phyloP scores from a whole-genome alignment of 2,888 invertebrate genomes.

The Netelia fuscicornis region DNA sequence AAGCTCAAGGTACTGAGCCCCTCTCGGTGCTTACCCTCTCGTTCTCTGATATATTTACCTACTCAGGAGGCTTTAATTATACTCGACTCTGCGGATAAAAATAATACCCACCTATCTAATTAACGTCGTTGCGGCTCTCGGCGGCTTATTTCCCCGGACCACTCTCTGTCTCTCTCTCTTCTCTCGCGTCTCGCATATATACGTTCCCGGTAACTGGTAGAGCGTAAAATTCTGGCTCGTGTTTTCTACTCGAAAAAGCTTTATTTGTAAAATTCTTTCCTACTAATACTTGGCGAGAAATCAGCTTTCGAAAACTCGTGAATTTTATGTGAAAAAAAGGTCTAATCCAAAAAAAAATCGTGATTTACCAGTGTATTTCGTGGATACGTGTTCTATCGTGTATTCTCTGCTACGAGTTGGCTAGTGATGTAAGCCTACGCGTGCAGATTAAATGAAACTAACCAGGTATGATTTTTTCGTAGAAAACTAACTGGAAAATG shows the following conservation, averaged over 20 bases:
- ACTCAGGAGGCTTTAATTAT: slow-evolving; percentile 84
- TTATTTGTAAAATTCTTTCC: slow-evolving; percentile 31
- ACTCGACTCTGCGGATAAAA: slow-evolving; percentile 73
- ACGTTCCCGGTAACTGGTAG: neutral
- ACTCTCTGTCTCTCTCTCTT: slow-evolving; percentile 31
- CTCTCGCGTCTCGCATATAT: slow-evolving; percentile 36
- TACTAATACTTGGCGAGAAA: slow-evolving; percentile 23
- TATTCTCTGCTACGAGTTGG: neutral
- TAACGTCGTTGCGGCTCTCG: slow-evolving; percentile 70
- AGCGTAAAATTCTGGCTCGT: slow-evolving; percentile 41
- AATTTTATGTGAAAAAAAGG: neutral
- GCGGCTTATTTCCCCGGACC: slow-evolving; percentile 59
- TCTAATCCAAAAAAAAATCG: slow-evolving; percentile 22
- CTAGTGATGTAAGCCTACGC: neutral
- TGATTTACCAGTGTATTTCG: neutral
- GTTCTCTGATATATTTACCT: slow-evolving; percentile 82
- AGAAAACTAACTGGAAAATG: too few relatives aligned
- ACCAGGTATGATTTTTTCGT: too few relatives aligned
- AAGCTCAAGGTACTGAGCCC: slow-evolving; percentile 59
- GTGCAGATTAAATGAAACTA: too few relatives aligned
- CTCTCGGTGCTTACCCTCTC: slow-evolving; percentile 74
- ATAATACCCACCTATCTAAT: slow-evolving; percentile 73
- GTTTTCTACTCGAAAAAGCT: slow-evolving; percentile 40
- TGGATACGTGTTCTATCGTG: neutral
- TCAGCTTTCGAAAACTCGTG: slow-evolving; percentile 23